Conservation (phyloP, 1,140 invertebrate species). For the Hermetia illucens region DNA sequence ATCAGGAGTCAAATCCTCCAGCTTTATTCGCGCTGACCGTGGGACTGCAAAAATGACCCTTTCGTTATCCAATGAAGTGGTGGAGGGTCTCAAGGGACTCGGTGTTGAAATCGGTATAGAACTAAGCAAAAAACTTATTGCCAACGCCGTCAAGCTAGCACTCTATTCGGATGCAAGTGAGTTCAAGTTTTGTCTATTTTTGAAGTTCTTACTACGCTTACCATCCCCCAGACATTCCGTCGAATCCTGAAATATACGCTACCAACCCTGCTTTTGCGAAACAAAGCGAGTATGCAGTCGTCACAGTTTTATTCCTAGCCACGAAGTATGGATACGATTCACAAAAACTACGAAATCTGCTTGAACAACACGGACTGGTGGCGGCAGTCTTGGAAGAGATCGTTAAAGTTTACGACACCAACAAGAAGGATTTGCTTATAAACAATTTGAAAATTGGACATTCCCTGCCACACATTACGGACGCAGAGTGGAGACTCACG, state of each 20-base stretch:
- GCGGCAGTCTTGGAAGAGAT: conserved; percentile 16
- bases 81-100: conserved; percentile 20
- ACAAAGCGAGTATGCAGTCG: conserved; percentile 26
- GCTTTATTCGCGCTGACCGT: too few relatives aligned
- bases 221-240: conserved; percentile 16
- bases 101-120: conserved; percentile 13
- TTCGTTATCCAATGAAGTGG: conserved; percentile 16
- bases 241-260: conserved; percentile 26
- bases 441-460: conserved; percentile 21
- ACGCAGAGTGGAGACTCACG: conserved; percentile 26
- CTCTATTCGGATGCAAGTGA: conserved; percentile 26
- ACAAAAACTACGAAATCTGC: conserved; percentile 11
- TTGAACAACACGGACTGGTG: conserved; percentile 13
- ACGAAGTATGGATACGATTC: conserved; percentile 19
- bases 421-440: conserved; percentile 17
- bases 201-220: not conserved
- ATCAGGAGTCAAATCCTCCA: too few relatives aligned
- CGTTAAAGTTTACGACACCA: conserved; percentile 19
- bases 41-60: conserved; percentile 3
- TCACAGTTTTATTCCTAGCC: conserved; percentile 19
- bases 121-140: conserved; percentile 19
- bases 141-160: conserved; percentile 21
- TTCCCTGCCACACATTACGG: conserved; percentile 23
- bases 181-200: not conserved
- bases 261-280: conserved; percentile 20